Base-by-base conservation (phyloP, 2,888 invertebrate species). In the Frankliniella fusca region DNA sequence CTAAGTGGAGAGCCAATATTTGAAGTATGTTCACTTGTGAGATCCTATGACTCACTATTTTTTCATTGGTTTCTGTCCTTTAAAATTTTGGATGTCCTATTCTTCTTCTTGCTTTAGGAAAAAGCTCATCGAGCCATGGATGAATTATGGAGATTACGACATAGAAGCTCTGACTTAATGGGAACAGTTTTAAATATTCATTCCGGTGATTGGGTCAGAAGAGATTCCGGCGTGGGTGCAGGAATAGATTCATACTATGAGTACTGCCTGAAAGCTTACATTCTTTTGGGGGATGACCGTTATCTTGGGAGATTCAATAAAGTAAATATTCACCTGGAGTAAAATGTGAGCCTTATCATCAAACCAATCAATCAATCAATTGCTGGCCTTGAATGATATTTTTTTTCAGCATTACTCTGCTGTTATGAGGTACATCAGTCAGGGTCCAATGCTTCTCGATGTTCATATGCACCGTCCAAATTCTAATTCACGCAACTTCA, bases 201-300 rank as follows among this genome's bases (percentile, higher is more conserved):
- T 88, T 97, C 95, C 3, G 99, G 99, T 0, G 97, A 98, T 88
- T 99, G 99, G 99, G 94, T 98, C 9, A 91, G 99, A 80, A 92
- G 97, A 86, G 98, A 99, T 88, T 96, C 97, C 0, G 98, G 99
- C 1, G 97, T 99, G 11, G 99, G 99, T n/a, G 99, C 99, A 20
- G 99, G 99, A 48, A 98, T 99, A 85, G 99, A 99, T 89, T 98
- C 98, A 0, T 99, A 99, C 88, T 99, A 99, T 87, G 99, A 99
- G 88, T 99, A 99, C 88, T 95, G 97, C 84, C 91, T 99, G 50
- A 99, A 99, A 88, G 97, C 98, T 0, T 99, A 99, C 88, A 96
- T 99, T 84, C 90, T 99, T 82, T 91, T 99, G 9, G 95, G 95
- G 0, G 98, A 99, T 87, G 96, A 97, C 86, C 94, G 94, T 85